phyloP scores from a whole-genome alignment of 2,113 vertebrate species.

The Anguilla japonica region DNA sequence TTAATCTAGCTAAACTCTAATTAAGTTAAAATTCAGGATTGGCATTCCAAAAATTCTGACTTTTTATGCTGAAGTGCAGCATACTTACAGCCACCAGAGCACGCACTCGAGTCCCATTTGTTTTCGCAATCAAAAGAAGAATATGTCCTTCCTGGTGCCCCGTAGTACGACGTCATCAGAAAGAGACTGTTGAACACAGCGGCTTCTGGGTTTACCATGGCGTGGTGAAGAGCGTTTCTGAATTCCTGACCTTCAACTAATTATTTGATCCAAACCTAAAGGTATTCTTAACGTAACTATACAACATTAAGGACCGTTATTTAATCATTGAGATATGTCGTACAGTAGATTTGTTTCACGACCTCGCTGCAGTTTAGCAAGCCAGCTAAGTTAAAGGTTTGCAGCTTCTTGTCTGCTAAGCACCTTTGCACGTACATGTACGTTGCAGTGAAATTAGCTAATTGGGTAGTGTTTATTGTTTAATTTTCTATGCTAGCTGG shows the following conservation, averaged over 20 bases:
- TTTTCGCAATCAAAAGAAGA: neutral
- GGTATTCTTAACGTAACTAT: neutral
- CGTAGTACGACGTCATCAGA: slow-evolving; percentile 15
- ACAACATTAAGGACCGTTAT: neutral
- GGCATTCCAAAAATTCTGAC: too few species aligned
- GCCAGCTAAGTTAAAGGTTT: neutral
- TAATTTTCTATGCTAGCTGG: neutral
- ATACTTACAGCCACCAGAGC: too few species aligned
- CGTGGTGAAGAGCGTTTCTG: neutral
- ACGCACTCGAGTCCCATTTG: neutral
- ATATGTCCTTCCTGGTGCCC: neutral
- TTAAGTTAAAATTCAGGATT: too few species aligned
- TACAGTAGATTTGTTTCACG: neutral
- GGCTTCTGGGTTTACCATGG: neutral
- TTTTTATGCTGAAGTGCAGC: too few species aligned
- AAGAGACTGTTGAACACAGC: neutral
- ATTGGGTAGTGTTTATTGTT: neutral
- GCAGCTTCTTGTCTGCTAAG: neutral
- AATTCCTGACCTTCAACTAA: neutral
- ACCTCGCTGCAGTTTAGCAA: neutral
- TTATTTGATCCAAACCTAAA: neutral
- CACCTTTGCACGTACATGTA: neutral
- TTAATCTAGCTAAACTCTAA: too few species aligned
- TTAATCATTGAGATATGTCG: neutral
- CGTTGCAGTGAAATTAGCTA: neutral